Base-by-base conservation (phyloP, 2,113 vertebrate genomes). In the Noturus placidus region DNA sequence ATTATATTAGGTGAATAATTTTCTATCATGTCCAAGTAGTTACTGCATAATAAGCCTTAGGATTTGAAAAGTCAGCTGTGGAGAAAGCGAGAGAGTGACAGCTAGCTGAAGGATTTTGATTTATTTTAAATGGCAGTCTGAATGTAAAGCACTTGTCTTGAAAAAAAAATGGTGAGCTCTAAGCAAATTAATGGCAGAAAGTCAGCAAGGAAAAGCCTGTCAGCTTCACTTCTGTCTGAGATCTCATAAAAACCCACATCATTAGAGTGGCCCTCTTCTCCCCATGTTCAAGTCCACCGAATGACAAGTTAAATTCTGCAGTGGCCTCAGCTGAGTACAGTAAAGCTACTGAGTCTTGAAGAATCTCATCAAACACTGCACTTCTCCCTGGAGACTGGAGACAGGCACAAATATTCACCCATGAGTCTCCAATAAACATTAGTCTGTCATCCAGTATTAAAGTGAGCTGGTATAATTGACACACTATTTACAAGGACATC, bases 401-500 rank as follows among this genome's bases (percentile, higher is more conserved):
- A 50, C 42, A 46, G 72, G 76, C 72, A 57, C 52, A 85, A 46
- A 87, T 81, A 77, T 63, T 85, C 42, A 52, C 61, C 52, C 22
- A 50, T 57, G 67, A 10, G 79, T 83, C 79, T 90, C 84, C 85
- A 85, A 87, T 69, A 84, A 78, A 79, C 89, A 70, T 80, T 79
- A 52, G 52, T 50, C 65, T 78, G 87, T 88, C 87, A 85, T 91
- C 90, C 85, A 81, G n/a, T 50, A 87, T 80, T 74, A 69, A 92
- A 90, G 91, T 93, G 92, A 87, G 88, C 91, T 89, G 86, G 87
- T 88, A 89, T 93, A 92, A 93, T 90, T 93, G 92, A 90, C 91
- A 92, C 87, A 77, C 81, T 80, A 87, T 91, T 92, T 92, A 88
- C 89, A 92, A 90, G 88, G 91, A 93, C 94, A 93, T 94, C 89